These are phyloP conservation scores for Rhimphoctona megacephalus DNA, from an alignment of 2,888 invertebrate species.

Conservation along the genomic window DNA sequence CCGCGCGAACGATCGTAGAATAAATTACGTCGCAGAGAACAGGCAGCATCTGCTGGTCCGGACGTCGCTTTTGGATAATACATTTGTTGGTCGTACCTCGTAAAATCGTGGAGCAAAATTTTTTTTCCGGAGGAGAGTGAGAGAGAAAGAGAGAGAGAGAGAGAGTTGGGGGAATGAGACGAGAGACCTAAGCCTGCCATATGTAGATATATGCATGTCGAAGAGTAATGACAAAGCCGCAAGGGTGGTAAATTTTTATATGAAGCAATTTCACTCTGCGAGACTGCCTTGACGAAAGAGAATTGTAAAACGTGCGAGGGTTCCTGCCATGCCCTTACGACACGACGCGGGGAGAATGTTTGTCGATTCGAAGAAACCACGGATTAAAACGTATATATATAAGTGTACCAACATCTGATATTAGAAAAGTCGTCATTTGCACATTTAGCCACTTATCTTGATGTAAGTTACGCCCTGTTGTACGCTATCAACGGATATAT, in stretches of 20 bases:
- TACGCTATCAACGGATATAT: background rate
- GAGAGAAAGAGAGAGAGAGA: background rate
- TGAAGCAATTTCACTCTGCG: conserved; percentile 81
- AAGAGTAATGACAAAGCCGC: conserved; percentile 58
- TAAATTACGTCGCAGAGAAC: conserved; percentile 76
- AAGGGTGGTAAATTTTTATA: conserved; percentile 80
- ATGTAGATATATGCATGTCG: conserved; percentile 16
- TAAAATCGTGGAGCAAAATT: conserved; percentile 43
- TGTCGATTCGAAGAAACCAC: conserved; percentile 80
- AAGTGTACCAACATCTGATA: background rate
- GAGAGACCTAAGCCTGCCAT: conserved; percentile 16
- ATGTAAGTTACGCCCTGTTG: conserved; percentile 18
- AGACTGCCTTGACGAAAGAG: conserved; percentile 32
- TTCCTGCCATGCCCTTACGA: conserved; percentile 47
- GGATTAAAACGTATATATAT: conserved; percentile 48
- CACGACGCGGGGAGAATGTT: conserved; percentile 67
- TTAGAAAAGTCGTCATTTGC: background rate
- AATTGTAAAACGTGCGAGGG: conserved; percentile 42
- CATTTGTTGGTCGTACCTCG: conserved; percentile 78
- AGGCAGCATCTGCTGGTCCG: conserved; percentile 70
- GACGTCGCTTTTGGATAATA: conserved; percentile 75
- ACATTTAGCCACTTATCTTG: background rate
- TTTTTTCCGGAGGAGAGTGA: conserved; percentile 33
- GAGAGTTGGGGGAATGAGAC: conserved; percentile 6
- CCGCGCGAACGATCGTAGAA: conserved; percentile 75